phyloP scores from a whole-genome alignment of 2,888 invertebrate genomes.

The Escarpia spicata region DNA sequence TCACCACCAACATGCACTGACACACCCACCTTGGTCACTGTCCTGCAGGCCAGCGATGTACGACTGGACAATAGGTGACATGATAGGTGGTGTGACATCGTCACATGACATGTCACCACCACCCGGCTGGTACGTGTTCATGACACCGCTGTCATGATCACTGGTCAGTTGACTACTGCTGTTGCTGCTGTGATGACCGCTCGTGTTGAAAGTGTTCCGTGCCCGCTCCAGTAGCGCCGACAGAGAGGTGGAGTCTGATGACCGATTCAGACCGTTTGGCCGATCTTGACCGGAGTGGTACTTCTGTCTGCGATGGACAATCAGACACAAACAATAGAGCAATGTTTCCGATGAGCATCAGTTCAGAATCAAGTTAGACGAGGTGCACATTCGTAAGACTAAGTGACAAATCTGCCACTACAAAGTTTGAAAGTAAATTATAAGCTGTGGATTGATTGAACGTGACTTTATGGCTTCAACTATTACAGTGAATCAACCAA shows the following conservation, averaged over 20 bases:
- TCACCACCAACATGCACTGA: neutral
- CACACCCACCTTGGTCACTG: constrained; percentile 23
- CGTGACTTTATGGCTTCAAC: too few relatives aligned
- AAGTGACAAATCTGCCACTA: too few relatives aligned
- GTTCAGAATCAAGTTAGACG: too few relatives aligned
- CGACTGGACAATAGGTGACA: constrained; percentile 36
- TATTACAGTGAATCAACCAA: too few relatives aligned
- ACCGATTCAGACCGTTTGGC: constrained; percentile 33
- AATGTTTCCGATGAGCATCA: too few relatives aligned
- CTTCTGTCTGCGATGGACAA: constrained; percentile 25
- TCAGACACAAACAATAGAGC: neutral
- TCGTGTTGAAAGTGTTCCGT: constrained; percentile 13
- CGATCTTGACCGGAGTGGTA: constrained; percentile 35
- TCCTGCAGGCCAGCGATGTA: constrained; percentile 33
- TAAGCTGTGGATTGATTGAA: too few relatives aligned
- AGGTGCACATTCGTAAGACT: too few relatives aligned
- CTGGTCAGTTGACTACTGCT: constrained; percentile 31
- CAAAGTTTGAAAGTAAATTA: too few relatives aligned
- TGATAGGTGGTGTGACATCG: constrained; percentile 31
- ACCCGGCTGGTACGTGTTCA: constrained; percentile 29
- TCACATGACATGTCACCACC: constrained; percentile 30
- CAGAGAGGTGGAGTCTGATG: constrained; percentile 29
- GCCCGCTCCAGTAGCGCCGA: constrained; percentile 34
- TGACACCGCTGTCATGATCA: constrained; percentile 38
- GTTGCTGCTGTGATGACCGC: constrained; percentile 20